These are phyloP conservation scores for Drosophila flavopinicola DNA, from an alignment of 2,888 invertebrate genomes.

Conservation along the genomic window DNA sequence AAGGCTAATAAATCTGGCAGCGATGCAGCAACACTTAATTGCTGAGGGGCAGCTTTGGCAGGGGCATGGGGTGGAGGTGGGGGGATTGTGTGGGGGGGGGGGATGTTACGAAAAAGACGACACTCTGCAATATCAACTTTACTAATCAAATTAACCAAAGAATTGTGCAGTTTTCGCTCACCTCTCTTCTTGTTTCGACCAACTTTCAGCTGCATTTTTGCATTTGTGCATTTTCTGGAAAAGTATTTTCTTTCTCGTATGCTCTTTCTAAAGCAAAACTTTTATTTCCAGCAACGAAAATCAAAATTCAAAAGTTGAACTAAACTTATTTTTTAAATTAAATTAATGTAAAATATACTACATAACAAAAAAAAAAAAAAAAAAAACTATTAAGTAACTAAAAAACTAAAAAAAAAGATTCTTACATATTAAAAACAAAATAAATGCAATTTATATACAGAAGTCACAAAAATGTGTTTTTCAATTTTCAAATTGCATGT, in stretches of 20 bases:
- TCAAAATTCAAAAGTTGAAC: constrained; percentile 53
- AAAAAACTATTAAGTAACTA: constrained; percentile 40
- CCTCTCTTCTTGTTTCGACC: constrained; percentile 17
- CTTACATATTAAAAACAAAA: constrained; percentile 6
- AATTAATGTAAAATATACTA: constrained; percentile 39
- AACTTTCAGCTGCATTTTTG: too few species aligned
- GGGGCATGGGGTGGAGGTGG: neutral
- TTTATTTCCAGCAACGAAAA: constrained; percentile 59
- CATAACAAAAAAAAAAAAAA: constrained; percentile 5
- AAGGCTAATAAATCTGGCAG: constrained; percentile 36
- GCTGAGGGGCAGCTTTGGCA: too few species aligned
- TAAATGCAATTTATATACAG: constrained; percentile 74
- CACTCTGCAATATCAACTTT: constrained; percentile 26
- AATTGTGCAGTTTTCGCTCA: constrained; percentile 21
- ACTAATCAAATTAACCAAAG: constrained; percentile 76
- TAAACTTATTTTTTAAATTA: constrained; percentile 36
- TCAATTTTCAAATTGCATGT: constrained; percentile 60
- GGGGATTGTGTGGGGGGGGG: constrained; percentile 2
- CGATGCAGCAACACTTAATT: constrained; percentile 46
- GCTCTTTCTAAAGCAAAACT: constrained; percentile 13
- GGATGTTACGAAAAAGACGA: constrained; percentile 21
- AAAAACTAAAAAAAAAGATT: constrained; percentile 39
- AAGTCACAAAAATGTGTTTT: constrained; percentile 69
- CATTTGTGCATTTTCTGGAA: constrained; percentile 57
- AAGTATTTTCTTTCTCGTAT: constrained; percentile 22